Percentiles rank a stretch among this genome's conserved stretches.
Conservation (phyloP, 2,797 vertebrate species). For the Pipistrellus pygmaeus region DNA sequence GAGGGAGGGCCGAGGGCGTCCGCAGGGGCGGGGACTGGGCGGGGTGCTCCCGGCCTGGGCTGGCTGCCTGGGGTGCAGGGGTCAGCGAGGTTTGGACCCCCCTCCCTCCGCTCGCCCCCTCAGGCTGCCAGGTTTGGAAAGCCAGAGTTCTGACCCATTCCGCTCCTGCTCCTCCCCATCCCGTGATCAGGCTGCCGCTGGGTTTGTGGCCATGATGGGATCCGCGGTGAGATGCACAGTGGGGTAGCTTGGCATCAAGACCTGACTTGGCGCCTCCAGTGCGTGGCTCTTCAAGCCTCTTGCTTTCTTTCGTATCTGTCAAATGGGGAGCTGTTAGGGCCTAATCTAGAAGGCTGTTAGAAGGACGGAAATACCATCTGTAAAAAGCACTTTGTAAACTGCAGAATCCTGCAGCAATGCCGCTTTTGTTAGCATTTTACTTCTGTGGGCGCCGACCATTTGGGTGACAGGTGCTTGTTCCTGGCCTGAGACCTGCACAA, state of each 20-base stretch:
- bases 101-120: not conserved
- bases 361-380: not conserved
- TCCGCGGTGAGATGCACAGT: not conserved
- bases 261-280: not conserved
- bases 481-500: not conserved
- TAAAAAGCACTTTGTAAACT: not conserved
- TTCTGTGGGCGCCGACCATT: not conserved
- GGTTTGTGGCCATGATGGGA: not conserved
- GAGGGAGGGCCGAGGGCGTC: conserved; percentile 50
- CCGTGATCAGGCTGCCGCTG: fast-evolving
- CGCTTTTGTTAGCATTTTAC: not conserved
- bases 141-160: not conserved
- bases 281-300: not conserved
- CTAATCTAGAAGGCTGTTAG: not conserved
- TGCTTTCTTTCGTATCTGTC: not conserved
- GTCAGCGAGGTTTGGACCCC: not conserved
- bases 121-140: not conserved
- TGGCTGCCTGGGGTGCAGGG: not conserved
- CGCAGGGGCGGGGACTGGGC: not conserved
- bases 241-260: not conserved
- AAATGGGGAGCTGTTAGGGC: not conserved
- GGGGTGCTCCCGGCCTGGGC: not conserved
- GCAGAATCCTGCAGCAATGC: not conserved
- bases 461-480: not conserved
- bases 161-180: not conserved